These are phyloP conservation scores for Helarctos malayanus DNA, from an alignment of 2,797 vertebrate species.

Conservation along the genomic window DNA sequence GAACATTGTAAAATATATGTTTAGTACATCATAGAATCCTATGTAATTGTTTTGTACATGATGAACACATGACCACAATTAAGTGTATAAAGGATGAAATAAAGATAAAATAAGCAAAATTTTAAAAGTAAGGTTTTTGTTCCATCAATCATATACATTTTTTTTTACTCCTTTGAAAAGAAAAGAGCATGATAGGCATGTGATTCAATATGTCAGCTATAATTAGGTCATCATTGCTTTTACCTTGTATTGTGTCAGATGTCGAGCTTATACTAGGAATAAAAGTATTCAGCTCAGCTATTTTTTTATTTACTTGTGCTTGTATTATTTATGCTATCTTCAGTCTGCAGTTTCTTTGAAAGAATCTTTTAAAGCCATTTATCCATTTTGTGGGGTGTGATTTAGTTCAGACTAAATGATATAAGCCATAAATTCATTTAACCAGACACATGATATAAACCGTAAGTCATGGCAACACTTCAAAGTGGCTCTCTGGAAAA, in stretches of 20 bases:
- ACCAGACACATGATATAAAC: background rate
- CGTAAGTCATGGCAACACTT: slow-evolving; percentile 24
- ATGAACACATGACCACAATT: background rate
- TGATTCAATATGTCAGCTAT: background rate
- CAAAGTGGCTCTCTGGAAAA: slow-evolving; percentile 25
- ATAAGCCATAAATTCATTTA: slow-evolving; percentile 75
- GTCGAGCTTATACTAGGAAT: background rate
- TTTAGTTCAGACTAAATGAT: slow-evolving; percentile 54
- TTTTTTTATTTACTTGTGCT: slow-evolving; percentile 66
- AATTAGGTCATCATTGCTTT: slow-evolving; percentile 47
- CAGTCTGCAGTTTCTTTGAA: slow-evolving; percentile 56
- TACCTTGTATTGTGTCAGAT: background rate
- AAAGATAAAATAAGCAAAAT: background rate
- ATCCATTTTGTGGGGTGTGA: slow-evolving; percentile 52
- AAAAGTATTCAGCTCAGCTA: slow-evolving; percentile 52
- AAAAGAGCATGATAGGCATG: background rate
- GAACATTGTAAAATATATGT: background rate
- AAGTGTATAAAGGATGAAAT: background rate
- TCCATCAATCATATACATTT: background rate
- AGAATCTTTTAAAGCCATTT: slow-evolving; percentile 69
- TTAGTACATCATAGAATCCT: background rate
- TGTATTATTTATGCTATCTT: slow-evolving; percentile 73
- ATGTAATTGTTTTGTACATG: background rate
- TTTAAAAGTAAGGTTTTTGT: background rate
- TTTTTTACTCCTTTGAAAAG: background rate